Evolutionary conservation across 2,113 vertebrate species (phyloP).

Genomic region (Mormyrus lacerda): DNA sequence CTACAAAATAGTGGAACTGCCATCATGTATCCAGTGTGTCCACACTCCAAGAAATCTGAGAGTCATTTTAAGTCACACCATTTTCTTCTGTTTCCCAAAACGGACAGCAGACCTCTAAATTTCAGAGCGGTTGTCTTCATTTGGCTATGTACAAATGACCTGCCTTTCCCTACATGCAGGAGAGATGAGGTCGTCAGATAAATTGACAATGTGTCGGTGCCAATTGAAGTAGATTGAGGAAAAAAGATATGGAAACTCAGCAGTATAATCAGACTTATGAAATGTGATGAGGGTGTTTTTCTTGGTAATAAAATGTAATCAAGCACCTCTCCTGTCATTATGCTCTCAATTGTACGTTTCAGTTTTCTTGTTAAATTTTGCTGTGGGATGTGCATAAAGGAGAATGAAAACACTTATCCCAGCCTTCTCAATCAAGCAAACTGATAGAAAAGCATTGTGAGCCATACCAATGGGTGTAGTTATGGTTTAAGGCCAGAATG

Average conservation of each 20-base stretch:
- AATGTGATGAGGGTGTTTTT: constrained; percentile 2
- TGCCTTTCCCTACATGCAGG: neutral
- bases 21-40: neutral
- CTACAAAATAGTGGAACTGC: neutral
- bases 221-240: neutral
- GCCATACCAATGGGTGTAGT: neutral
- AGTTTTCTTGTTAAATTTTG: neutral
- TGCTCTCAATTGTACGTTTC: neutral
- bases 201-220: neutral
- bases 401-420: neutral
- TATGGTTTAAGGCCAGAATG: neutral
- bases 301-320: constrained; percentile 5
- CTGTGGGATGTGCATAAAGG: neutral
- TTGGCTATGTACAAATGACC: neutral
- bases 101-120: neutral
- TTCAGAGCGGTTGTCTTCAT: neutral
- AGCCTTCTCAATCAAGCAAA: neutral
- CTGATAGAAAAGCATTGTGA: neutral
- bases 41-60: neutral
- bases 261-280: neutral
- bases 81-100: neutral
- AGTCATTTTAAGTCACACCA: neutral
- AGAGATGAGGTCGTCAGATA: neutral
- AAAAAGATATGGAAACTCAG: neutral
- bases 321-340: neutral